Conservation (phyloP, 2,113 vertebrate genomes). For the Galbula dea region DNA sequence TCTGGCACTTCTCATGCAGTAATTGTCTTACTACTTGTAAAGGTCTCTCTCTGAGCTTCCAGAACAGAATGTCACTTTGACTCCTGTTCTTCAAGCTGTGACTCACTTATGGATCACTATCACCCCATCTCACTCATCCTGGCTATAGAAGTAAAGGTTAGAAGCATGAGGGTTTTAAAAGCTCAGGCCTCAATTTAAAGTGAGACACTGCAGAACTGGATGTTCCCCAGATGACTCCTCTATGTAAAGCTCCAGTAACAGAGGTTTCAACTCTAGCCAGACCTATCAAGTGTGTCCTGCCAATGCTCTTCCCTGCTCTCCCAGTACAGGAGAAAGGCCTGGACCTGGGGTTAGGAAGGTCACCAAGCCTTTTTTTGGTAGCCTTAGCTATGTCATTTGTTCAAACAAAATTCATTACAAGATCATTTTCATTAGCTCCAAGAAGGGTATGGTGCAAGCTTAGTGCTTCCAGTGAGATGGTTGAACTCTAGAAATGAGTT, state of each 20-base stretch:
- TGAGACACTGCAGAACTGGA: background rate
- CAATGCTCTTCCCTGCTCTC: background rate
- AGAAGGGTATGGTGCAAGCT: background rate
- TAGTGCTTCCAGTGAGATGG: background rate
- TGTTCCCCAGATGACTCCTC: background rate
- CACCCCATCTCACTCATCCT: background rate
- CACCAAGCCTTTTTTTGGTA: background rate
- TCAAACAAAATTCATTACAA: background rate
- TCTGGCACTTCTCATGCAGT: background rate
- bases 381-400: background rate
- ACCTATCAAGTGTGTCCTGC: background rate
- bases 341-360: background rate
- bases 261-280: background rate
- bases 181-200: background rate
- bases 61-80: slow-evolving; percentile 39
- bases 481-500: background rate
- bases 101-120: background rate
- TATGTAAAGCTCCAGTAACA: background rate
- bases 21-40: background rate
- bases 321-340: background rate
- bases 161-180: background rate
- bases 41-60: background rate
- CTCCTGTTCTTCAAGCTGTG: background rate
- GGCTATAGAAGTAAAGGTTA: slow-evolving; percentile 9
- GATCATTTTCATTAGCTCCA: background rate